These are phyloP conservation scores for Eueremaeus valkanovi DNA, from an alignment of 2,888 invertebrate genomes.

Conservation along the genomic window DNA sequence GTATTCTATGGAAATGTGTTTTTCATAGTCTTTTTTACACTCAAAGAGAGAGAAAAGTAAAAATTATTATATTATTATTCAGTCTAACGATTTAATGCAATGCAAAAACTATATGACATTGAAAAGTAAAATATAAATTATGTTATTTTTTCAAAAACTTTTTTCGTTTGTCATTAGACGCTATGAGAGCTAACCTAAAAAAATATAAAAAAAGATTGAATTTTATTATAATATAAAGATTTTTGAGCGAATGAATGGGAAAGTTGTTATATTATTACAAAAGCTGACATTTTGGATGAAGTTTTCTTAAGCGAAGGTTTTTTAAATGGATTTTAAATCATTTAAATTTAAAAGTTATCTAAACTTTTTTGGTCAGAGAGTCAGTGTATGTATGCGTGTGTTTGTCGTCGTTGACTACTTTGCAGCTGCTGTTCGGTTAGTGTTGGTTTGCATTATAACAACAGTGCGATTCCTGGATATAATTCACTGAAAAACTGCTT, in stretches of 20 bases:
- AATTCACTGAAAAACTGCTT: no score
- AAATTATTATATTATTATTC: no score
- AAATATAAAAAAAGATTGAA: no score
- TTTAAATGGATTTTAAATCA: not conserved
- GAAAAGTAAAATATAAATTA: not conserved
- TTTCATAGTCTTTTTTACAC: no score
- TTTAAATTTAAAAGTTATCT: slow-evolving; percentile 2
- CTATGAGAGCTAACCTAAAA: not conserved
- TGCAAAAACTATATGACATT: not conserved
- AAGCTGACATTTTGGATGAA: not conserved
- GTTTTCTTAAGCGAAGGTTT: not conserved
- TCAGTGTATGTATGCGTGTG: not conserved
- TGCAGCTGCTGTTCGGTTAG: slow-evolving; percentile 4
- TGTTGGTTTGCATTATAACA: not conserved
- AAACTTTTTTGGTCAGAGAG: not conserved
- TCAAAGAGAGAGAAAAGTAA: no score
- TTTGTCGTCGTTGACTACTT: not conserved
- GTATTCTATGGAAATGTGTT: no score
- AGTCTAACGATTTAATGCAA: no score
- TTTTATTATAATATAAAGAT: not conserved
- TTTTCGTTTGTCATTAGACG: no score
- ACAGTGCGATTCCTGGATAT: not conserved
- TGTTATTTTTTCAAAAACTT: no score
- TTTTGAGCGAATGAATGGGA: not conserved
- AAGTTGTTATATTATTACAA: not conserved